Conservation (phyloP, 1,140 invertebrate genomes). For the Oryzaephilus surinamensis region DNA sequence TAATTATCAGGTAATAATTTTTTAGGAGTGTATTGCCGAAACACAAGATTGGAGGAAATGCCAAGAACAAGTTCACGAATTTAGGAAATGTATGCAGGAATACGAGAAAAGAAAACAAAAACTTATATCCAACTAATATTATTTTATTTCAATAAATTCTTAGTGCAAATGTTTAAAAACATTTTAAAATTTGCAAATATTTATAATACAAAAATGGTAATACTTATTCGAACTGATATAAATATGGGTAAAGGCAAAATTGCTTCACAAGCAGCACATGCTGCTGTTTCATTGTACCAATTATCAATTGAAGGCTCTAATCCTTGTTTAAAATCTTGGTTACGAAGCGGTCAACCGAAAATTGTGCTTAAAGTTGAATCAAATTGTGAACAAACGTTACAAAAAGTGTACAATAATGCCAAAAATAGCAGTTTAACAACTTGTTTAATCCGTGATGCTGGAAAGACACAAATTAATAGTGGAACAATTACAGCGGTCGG, state of each 20-base stretch:
- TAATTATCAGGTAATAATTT: conserved; percentile 15
- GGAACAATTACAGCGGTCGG: conserved; percentile 64
- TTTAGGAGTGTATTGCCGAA: conserved; percentile 80
- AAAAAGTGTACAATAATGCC: conserved; percentile 43
- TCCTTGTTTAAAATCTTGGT: conserved; percentile 50
- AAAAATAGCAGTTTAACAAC: conserved; percentile 45
- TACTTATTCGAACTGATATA: conserved; percentile 66
- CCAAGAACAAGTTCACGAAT: conserved; percentile 66
- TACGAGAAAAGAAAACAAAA: conserved; percentile 32
- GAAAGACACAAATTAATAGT: conserved; percentile 57
- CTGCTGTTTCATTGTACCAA: conserved; percentile 56
- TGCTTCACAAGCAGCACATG: conserved; percentile 75
- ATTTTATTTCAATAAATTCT: conserved; percentile 14
- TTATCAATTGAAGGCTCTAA: conserved; percentile 37
- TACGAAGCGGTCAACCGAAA: conserved; percentile 61
- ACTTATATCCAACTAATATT: conserved; percentile 1
- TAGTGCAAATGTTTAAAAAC: conserved; percentile 12
- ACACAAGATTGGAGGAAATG: conserved; percentile 85
- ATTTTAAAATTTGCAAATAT: conserved; percentile 21
- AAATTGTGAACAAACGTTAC: conserved; percentile 40
- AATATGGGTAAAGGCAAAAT: conserved; percentile 73
- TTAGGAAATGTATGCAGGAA: conserved; percentile 63
- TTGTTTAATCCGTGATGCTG: conserved; percentile 62
- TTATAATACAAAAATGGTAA: conserved; percentile 51
- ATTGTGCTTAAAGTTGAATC: conserved; percentile 51